Evolutionary conservation across 2,113 vertebrate genomes (phyloP), one percentile per base, ranked within the genome.

Genomic region (Charadrius vociferus): DNA sequence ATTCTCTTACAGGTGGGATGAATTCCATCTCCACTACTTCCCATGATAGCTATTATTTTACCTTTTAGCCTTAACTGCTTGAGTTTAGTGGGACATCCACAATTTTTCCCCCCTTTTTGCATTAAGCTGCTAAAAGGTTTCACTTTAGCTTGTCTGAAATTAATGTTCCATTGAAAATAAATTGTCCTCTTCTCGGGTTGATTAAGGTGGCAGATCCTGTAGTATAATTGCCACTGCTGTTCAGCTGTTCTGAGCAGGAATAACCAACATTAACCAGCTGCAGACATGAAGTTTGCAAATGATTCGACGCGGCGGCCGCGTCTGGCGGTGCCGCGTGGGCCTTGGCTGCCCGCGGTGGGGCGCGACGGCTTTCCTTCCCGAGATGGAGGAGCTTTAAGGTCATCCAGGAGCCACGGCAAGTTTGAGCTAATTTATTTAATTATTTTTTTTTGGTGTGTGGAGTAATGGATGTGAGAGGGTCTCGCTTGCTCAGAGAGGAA

Each of bases 51-150:
- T 73, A 6, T 67, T 83, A 86, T 79, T 93, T 93, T 73, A 85
- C 67, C 61, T 66, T 81, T 85, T 82, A 90, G 56, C 70, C 62
- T 65, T 74, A 91, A 70, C 87, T 79, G 41, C 73, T 37, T 62
- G 26, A 79, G 30, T 91, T 84, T 74, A 55, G 47, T 18, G 65
- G 87, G 47, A 75, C 47, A 72, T 21, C 65, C 21, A 32, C 43
- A 8, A n/a, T 81, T 81, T 12, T 2, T 2, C n/a, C 59, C 41
- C 22, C 3, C 4, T 56, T 78, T 84, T 53, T 73, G n/a, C 73
- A 81, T 85, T 89, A 84, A 47, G 77, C 73, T 32, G 30, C 84
- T 96, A 37, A 93, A 94, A 94, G 81, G 63, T 74, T 95, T 81
- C 87, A 9, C 68, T 83, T 84, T 7, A 53, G 19, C 81, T 81